These are phyloP conservation scores for Amaurobius ferox DNA, from an alignment of 2,888 invertebrate genomes.

Conservation along the genomic window DNA sequence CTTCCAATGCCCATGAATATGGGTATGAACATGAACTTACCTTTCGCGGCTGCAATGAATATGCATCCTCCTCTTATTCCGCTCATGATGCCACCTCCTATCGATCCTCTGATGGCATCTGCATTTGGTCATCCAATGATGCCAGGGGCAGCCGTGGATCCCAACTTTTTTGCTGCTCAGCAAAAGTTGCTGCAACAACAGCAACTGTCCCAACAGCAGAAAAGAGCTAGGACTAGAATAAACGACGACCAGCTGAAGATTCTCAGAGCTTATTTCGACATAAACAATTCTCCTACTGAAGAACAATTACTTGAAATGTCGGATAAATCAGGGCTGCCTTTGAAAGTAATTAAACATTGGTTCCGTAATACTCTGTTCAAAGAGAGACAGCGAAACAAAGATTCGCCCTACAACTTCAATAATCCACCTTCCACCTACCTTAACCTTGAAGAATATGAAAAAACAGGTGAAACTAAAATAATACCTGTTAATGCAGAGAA, in stretches of 20 bases:
- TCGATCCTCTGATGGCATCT: constrained; percentile 82
- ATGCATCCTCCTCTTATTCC: constrained; percentile 94
- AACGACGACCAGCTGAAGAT: constrained; percentile 99
- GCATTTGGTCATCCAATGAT: constrained; percentile 74
- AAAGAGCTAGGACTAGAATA: constrained; percentile 96
- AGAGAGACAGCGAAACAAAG: constrained; percentile 98
- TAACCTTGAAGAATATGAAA: constrained; percentile 96
- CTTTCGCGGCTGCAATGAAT: constrained; percentile 73
- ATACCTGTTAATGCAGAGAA: constrained; percentile 77
- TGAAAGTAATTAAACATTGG: constrained; percentile 99
- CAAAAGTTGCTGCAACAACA: constrained; percentile 76
- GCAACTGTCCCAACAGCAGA: constrained; percentile 77
- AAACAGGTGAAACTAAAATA: constrained; percentile 97
- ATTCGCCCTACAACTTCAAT: constrained; percentile 99
- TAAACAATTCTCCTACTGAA: constrained; percentile 99
- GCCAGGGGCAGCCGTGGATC: constrained; percentile 57
- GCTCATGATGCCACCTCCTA: constrained; percentile 89
- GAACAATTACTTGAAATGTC: constrained; percentile 99
- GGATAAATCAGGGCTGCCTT: constrained; percentile 95
- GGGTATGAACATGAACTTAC: constrained; percentile 84
- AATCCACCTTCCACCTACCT: constrained; percentile 97
- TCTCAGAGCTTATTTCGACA: constrained; percentile 97
- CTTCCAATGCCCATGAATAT: constrained; percentile 85
- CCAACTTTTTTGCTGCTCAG: constrained; percentile 74
- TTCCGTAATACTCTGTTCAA: constrained; percentile 99